These are phyloP conservation scores for Pogona vitticeps DNA, from an alignment of 2,113 vertebrate genomes.

Conservation along the genomic window DNA sequence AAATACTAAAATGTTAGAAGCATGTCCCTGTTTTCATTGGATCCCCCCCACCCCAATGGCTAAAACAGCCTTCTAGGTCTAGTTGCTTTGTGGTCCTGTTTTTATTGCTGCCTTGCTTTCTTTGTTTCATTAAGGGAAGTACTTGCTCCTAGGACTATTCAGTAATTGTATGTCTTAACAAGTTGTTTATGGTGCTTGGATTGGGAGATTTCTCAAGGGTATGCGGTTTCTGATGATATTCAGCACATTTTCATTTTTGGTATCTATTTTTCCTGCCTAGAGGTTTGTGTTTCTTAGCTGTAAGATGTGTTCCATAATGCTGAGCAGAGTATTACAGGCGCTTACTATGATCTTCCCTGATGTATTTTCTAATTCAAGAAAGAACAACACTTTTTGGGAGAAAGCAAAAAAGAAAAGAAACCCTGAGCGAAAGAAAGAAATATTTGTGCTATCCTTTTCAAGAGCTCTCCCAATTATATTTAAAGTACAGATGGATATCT, in stretches of 20 bases:
- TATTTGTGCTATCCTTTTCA: conserved; percentile 15
- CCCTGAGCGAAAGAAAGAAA: conserved; percentile 10
- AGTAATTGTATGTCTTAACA: conserved; percentile 36
- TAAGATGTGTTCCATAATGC: conserved; percentile 22
- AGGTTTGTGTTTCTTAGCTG: conserved; percentile 32
- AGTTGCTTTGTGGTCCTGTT: conserved; percentile 56
- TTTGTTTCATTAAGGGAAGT: conserved; percentile 45
- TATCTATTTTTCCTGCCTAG: conserved; percentile 24
- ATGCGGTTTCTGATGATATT: conserved; percentile 43
- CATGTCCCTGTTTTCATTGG: conserved; percentile 13
- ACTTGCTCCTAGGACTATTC: conserved; percentile 39
- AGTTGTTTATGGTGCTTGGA: conserved; percentile 24
- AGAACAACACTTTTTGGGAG: background rate
- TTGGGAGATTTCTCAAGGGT: conserved; percentile 19
- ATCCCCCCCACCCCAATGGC: conserved; percentile 25
- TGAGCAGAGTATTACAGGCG: conserved; percentile 15
- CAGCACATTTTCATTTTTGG: conserved; percentile 19
- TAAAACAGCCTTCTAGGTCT: conserved; percentile 58
- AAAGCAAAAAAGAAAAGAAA: background rate
- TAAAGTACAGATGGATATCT: conserved; percentile 4
- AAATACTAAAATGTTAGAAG: conserved; percentile 4
- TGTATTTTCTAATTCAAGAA: conserved; percentile 23
- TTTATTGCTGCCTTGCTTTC: conserved; percentile 48
- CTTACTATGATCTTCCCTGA: conserved; percentile 31
- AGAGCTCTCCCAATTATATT: conserved; percentile 30